Conservation (phyloP, 2,113 vertebrate genomes). For the Zootoca vivipara region DNA sequence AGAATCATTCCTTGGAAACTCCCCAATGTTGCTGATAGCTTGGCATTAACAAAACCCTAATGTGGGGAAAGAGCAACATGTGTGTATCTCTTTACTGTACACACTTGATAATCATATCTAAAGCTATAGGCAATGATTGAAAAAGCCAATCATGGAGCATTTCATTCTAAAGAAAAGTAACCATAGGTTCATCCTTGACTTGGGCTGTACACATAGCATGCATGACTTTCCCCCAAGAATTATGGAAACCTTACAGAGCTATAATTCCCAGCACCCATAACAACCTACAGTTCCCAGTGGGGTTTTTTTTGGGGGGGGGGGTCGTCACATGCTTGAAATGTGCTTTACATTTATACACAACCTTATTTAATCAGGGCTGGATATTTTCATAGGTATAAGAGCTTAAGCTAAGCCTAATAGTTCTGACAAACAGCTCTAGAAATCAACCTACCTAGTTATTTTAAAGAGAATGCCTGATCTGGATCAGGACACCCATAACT, state of each 20-base stretch:
- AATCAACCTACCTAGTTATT: not conserved
- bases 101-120: conserved; percentile 19
- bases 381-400: not conserved
- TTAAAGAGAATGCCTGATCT: not conserved
- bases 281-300: no score
- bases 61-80: not conserved
- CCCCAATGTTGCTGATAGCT: not conserved
- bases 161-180: conserved; percentile 32
- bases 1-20: conserved; percentile 44
- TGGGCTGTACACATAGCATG: no score
- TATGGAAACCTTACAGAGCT: no score
- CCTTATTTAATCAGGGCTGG: not conserved
- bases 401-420: not conserved
- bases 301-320: no score
- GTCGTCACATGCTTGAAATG: no score
- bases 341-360: no score
- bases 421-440: not conserved
- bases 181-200: not conserved
- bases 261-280: no score
- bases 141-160: not conserved
- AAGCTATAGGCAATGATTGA: not conserved
- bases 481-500: no score
- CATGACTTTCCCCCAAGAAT: no score
- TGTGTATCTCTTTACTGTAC: conserved; percentile 44
- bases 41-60: conserved; percentile 34